Evolutionary conservation across 2,888 invertebrate genomes (phyloP).

Genomic region (Diachrysia chrysitis): DNA sequence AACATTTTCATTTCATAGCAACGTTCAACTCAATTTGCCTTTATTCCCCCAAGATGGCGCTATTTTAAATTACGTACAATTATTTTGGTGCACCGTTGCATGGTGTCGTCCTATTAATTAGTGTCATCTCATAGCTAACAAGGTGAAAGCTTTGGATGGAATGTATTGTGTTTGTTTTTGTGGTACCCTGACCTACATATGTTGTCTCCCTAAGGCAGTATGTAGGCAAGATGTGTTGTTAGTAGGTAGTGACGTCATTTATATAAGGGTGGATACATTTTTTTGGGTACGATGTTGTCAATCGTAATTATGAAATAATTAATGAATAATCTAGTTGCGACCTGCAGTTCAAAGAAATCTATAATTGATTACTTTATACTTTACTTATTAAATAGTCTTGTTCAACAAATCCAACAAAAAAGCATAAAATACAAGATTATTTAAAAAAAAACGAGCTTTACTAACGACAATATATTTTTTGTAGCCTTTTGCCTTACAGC

Average conservation of each 20-base stretch:
- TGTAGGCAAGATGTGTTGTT: constrained; percentile 1
- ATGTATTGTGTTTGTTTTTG: constrained; percentile 36
- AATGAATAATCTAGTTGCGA: no score
- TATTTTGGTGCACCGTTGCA: constrained; percentile 41
- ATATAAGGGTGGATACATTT: not conserved
- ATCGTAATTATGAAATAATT: no score
- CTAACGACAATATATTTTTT: no score
- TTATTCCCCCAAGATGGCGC: not conserved
- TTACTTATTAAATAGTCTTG: no score
- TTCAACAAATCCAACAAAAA: no score
- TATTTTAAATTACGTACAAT: not conserved
- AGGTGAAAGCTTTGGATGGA: constrained; percentile 56
- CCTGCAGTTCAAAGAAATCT: no score
- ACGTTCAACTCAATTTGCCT: not conserved
- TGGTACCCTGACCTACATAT: constrained; percentile 47
- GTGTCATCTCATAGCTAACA: constrained; percentile 68
- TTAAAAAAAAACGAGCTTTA: no score
- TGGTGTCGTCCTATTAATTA: constrained; percentile 66
- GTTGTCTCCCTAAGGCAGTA: constrained; percentile 8
- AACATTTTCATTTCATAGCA: not conserved
- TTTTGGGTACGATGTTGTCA: not conserved
- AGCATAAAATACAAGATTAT: no score
- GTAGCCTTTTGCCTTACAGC: no score
- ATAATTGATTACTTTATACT: no score
- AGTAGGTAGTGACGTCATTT: not conserved